Evolutionary conservation across 2,797 vertebrate species (phyloP).

Genomic region (Chiloscyllium punctatum): DNA sequence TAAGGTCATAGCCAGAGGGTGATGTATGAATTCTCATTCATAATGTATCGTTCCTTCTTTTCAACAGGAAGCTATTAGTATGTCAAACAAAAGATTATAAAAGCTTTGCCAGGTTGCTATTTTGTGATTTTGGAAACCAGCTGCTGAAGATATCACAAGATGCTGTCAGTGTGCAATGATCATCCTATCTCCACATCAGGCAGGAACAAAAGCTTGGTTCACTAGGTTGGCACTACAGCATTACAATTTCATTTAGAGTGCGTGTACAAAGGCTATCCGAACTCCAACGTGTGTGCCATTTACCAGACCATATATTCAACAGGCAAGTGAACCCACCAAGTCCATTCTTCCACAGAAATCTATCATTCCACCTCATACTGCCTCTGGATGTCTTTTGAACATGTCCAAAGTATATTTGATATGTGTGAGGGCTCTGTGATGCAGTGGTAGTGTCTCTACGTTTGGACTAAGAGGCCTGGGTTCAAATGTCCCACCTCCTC

Average conservation of each 20-base stretch:
- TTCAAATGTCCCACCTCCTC: too few relatives aligned
- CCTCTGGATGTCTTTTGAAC: not conserved
- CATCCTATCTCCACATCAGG: not conserved
- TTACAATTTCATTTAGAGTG: not conserved
- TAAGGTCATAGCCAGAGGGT: constrained; percentile 32
- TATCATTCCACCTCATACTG: not conserved
- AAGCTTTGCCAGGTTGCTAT: not conserved
- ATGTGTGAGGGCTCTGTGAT: too few relatives aligned
- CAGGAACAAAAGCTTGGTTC: not conserved
- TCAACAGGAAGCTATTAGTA: not conserved
- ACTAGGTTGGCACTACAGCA: too few relatives aligned
- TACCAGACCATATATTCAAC: not conserved
- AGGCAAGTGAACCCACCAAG: not conserved
- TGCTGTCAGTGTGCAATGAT: not conserved
- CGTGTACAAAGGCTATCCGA: not conserved
- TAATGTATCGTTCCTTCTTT: constrained; percentile 17
- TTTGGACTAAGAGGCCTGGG: too few relatives aligned
- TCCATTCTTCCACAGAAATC: not conserved
- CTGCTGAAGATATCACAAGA: not conserved
- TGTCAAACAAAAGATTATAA: constrained; percentile 10
- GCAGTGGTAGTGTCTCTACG: too few relatives aligned
- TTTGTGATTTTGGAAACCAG: not conserved
- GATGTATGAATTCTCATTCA: constrained; percentile 27
- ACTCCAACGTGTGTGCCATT: not conserved
- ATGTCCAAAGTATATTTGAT: not conserved